phyloP scores from a whole-genome alignment of 2,113 vertebrate genomes.

The Monopterus albus region DNA sequence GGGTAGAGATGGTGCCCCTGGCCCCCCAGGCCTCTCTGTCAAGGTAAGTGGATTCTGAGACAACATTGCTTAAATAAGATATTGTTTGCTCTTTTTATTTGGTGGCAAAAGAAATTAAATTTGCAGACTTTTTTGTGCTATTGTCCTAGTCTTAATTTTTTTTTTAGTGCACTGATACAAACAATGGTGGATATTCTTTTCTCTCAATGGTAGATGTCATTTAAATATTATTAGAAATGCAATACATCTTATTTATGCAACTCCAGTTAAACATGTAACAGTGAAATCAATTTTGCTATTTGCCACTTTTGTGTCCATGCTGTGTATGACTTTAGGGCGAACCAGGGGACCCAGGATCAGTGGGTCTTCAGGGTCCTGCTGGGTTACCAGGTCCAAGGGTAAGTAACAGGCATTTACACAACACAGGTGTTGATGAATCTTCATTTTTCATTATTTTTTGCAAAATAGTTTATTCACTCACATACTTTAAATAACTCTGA shows the following conservation, averaged over 20 bases:
- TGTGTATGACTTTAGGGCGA: conserved; percentile 72
- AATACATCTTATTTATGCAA: background rate
- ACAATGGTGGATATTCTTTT: too few species aligned
- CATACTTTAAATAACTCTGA: too few species aligned
- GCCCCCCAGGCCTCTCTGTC: conserved; percentile 74
- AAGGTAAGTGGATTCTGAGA: too few species aligned
- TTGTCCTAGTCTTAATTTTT: background rate
- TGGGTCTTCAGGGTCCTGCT: conserved; percentile 75
- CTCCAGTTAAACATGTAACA: too few species aligned
- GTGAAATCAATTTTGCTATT: too few species aligned
- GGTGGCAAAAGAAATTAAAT: background rate
- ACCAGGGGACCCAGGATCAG: conserved; percentile 70
- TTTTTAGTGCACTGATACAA: background rate
- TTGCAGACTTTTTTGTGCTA: background rate
- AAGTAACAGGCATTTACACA: conserved; percentile 26
- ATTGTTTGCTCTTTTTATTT: conserved; percentile 1
- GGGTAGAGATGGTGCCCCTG: conserved; percentile 79
- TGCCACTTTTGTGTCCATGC: background rate
- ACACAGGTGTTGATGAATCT: background rate
- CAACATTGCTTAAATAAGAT: too few species aligned
- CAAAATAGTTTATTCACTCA: too few species aligned
- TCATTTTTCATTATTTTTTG: background rate
- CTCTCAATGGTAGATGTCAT: too few species aligned
- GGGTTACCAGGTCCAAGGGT: conserved; percentile 81
- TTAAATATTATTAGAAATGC: too few species aligned